phyloP scores from a whole-genome alignment of 2,888 invertebrate species.

The Hipparchia semele region DNA sequence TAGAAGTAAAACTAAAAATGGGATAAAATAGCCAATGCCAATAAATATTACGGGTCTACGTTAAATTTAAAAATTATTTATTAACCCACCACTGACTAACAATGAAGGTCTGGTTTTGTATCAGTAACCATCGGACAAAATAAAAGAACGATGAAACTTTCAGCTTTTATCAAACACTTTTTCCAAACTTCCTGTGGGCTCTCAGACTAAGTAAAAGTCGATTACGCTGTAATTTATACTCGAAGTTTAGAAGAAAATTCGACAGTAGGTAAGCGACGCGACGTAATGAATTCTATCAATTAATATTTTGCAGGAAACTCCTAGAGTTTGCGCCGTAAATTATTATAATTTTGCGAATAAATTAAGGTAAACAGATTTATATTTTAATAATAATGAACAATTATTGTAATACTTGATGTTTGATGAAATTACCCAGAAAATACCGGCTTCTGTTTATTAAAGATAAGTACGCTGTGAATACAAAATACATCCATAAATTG shows the following conservation, averaged over 20 bases:
- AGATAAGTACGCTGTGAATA: conserved; percentile 6
- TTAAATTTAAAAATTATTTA: too few species aligned
- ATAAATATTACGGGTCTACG: too few species aligned
- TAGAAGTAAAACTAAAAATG: too few species aligned
- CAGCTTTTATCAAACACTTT: background rate
- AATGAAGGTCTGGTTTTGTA: too few species aligned
- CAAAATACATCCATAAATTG: background rate
- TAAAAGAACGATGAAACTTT: too few species aligned
- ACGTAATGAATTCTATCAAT: conserved; percentile 35
- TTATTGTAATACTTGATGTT: conserved; percentile 25
- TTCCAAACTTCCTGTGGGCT: background rate
- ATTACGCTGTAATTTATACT: conserved; percentile 31
- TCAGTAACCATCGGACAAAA: too few species aligned
- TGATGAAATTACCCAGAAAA: conserved; percentile 8
- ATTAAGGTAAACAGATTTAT: conserved; percentile 22
- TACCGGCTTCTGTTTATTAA: background rate
- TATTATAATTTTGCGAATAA: conserved; percentile 30
- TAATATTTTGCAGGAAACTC: conserved; percentile 29
- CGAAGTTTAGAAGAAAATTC: conserved; percentile 32
- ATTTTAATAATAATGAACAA: conserved; percentile 24
- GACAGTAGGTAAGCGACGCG: conserved; percentile 23
- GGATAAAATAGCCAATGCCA: too few species aligned
- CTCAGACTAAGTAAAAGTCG: conserved; percentile 2
- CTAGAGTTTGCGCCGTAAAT: conserved; percentile 29
- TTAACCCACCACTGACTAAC: too few species aligned